phyloP scores from a whole-genome alignment of 2,888 invertebrate species.

The Pyrocoelia pectoralis region DNA sequence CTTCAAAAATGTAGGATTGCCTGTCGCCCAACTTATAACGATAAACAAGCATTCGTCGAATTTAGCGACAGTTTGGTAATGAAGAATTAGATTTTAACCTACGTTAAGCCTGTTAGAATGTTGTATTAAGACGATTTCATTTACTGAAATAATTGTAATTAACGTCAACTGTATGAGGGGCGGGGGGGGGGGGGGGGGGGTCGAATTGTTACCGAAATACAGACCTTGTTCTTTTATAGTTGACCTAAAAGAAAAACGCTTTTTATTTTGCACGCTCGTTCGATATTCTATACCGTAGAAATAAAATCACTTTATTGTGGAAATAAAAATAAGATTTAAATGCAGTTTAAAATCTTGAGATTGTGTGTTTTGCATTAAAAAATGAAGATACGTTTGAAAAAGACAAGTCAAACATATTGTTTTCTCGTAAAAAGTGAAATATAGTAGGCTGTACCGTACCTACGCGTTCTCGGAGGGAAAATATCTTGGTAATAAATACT shows the following conservation, averaged over 20 bases:
- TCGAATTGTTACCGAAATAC: no score
- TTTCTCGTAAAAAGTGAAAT: slow-evolving; percentile 36
- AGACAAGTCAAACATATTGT: slow-evolving; percentile 35
- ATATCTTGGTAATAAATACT: slow-evolving; percentile 38
- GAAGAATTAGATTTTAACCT: no score
- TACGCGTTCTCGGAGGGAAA: slow-evolving; percentile 34
- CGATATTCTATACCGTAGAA: background rate
- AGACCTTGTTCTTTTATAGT: no score
- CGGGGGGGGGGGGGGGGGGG: no score
- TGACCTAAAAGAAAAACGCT: background rate
- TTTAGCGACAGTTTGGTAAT: no score
- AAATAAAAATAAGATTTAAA: slow-evolving; percentile 8
- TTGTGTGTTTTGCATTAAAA: slow-evolving; percentile 19
- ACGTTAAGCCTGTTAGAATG: no score
- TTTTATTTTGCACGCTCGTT: background rate
- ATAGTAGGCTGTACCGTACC: slow-evolving; percentile 28
- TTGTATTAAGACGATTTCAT: no score
- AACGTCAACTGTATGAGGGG: no score
- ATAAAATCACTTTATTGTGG: background rate
- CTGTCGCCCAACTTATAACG: no score
- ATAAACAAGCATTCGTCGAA: no score
- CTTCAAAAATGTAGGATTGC: no score
- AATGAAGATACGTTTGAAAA: slow-evolving; percentile 20
- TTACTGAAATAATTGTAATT: no score
- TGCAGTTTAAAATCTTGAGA: slow-evolving; percentile 23